Base-by-base conservation (phyloP, 37 sponge, comb jelly and placozoan species). In the Theonella swinhoei region DNA sequence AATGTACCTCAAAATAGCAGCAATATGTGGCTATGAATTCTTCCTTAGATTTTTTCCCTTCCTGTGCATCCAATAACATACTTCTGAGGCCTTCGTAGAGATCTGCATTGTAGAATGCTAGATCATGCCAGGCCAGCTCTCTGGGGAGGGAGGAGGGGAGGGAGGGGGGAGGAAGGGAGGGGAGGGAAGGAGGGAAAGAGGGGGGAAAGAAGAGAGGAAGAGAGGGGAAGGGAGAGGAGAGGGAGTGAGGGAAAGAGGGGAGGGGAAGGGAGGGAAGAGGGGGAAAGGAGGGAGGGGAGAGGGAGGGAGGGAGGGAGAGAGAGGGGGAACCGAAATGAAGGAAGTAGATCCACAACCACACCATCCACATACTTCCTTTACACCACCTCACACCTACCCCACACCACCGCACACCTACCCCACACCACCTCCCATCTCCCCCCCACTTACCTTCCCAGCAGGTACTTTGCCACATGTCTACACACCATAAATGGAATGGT, bases 41-140 rank as follows among this genome's bases (percentile, higher is more conserved):
- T 39, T 91, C 90, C 24, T 76, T 76, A 23, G 64, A 47, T 72
- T 88, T 85, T 38, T 78, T 82, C 26, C 70, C 88, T 47, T 79
- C 83, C 76, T 95, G 77, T 37, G 81, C 89, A 70, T 95, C 92
- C 28, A 79, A 35, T 54, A 95, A 78, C 91, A 95, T 91, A 33
- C 88, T 62, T 36, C 95, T 71, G 34, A 95, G 68, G 0, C 97
- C 97, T 43, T 97, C 97, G 68, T 93, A 97, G 47, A 97, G 79
- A 65, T 97, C 94, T 24, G 87, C 86, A 87, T 97, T 97, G 83
- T 89, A 97, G 91, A 97, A 97, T 20, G 95, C 97, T 1, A 97
- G 86, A 68, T 97, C 97, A 84, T 94, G 95, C 97, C 97, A 97
- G 11, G 95, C 88, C 38, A 97, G 59, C 38, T 89, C 88, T 74